Percentiles rank a stretch among this genome's conserved stretches.
phyloP scores from a whole-genome alignment of 2,797 vertebrate genomes.

The Sebastes kiyomatsui region DNA sequence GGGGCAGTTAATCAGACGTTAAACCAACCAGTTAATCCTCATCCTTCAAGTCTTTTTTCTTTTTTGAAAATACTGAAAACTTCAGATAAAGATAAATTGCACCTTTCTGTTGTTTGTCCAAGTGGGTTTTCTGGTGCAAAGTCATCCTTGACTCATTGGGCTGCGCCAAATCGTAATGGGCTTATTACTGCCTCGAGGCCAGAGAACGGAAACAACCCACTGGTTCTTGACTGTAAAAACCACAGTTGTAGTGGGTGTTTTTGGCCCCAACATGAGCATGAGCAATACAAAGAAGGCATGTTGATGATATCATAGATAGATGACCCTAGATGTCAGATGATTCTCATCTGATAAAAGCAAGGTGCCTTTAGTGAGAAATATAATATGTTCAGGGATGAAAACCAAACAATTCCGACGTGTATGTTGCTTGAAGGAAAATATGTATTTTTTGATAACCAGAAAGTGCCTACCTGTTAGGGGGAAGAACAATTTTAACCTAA shows the following conservation, averaged over 20 bases:
- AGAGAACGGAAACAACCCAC: neutral
- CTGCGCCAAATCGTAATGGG: neutral
- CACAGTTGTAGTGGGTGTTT: neutral
- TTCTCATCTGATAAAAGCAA: neutral
- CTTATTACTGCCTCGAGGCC: neutral
- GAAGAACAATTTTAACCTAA: neutral
- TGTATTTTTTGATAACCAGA: too few species aligned
- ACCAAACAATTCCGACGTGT: neutral
- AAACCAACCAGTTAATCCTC: neutral
- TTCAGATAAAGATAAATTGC: neutral
- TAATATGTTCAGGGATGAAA: neutral
- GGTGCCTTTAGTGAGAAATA: neutral
- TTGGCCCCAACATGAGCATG: neutral
- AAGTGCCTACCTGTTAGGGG: too few species aligned
- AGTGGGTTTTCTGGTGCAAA: neutral
- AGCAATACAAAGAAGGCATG: neutral
- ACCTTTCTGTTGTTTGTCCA: neutral
- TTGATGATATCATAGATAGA: neutral
- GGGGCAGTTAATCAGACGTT: neutral
- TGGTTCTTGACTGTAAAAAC: neutral
- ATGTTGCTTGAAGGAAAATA: too few species aligned
- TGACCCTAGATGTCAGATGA: neutral
- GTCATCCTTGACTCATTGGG: neutral
- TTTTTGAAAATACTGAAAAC: neutral
- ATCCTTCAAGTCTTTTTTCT: neutral